Evolutionary conservation across 2,113 vertebrate species (phyloP).

Genomic region (Lepus timidus): DNA sequence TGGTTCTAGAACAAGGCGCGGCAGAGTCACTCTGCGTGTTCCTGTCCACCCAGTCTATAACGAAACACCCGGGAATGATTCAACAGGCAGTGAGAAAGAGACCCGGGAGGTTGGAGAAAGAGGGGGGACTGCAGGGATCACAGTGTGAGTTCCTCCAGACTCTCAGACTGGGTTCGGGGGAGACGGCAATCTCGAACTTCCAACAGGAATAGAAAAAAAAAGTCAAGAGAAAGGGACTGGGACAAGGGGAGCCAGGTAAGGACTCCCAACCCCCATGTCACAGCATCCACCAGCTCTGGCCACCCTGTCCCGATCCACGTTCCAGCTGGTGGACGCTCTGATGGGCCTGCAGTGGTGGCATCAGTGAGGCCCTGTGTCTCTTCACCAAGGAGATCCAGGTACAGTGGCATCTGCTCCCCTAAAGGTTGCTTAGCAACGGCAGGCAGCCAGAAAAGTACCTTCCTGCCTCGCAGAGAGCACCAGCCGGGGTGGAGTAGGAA

Average conservation of each 20-base stretch:
- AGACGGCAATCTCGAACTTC: neutral
- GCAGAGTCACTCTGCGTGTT: neutral
- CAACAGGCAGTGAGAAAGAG: neutral
- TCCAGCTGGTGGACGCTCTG: neutral
- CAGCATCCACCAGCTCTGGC: neutral
- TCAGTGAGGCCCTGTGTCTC: neutral
- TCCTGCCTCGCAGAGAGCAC: neutral
- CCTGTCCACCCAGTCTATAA: neutral
- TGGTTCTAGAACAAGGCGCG: neutral
- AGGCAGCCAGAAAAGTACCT: conserved; percentile 22
- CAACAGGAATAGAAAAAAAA: neutral
- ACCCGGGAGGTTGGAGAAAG: neutral
- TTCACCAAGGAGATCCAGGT: conserved; percentile 4
- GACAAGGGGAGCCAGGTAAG: neutral
- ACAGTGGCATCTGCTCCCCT: neutral
- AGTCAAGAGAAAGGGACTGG: neutral
- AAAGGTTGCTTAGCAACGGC: conserved; percentile 50
- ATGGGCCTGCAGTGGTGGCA: neutral
- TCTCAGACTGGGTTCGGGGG: neutral
- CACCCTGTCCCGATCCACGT: neutral
- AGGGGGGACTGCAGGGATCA: neutral
- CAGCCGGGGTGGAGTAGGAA: neutral
- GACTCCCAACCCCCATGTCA: neutral
- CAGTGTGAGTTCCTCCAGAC: neutral
- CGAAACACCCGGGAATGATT: neutral